Evolutionary conservation across 2,888 invertebrate genomes (phyloP).

Genomic region (Micoletzkya japonica): DNA sequence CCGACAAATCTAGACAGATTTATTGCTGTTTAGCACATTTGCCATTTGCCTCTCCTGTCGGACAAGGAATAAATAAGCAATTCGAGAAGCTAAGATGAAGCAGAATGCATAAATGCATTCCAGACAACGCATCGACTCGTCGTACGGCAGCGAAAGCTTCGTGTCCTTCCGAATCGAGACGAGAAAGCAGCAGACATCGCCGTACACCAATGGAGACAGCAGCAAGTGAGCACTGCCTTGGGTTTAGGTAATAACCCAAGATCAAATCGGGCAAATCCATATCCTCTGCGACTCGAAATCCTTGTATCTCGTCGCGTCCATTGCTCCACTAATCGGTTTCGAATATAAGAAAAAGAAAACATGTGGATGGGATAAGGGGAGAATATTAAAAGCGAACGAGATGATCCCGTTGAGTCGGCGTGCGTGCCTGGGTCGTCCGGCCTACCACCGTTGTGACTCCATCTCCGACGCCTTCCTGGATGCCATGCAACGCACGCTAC

Average conservation of each 20-base stretch:
- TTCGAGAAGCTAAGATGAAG: too few relatives aligned
- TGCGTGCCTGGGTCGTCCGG: conserved; percentile 30
- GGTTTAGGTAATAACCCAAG: too few relatives aligned
- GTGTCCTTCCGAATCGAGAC: conserved; percentile 33
- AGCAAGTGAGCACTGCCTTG: too few relatives aligned
- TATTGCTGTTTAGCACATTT: not conserved
- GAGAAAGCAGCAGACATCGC: conserved; percentile 11
- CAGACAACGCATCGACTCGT: conserved; percentile 32
- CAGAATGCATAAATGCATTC: not conserved
- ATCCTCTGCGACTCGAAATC: too few relatives aligned
- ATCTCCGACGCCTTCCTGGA: conserved; percentile 34
- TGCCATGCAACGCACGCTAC: conserved; percentile 33
- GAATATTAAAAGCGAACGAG: too few relatives aligned
- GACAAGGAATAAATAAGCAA: too few relatives aligned
- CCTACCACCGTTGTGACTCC: conserved; percentile 32
- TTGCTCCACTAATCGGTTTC: too few relatives aligned
- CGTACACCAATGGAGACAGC: not conserved
- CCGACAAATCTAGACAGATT: too few relatives aligned
- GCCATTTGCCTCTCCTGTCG: too few relatives aligned
- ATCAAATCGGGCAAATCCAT: too few relatives aligned
- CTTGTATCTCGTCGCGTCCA: not conserved
- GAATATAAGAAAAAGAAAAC: too few relatives aligned
- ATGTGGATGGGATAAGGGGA: too few relatives aligned
- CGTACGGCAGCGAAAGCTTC: conserved; percentile 30
- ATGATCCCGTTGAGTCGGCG: conserved; percentile 8